phyloP scores from a whole-genome alignment of 2,888 invertebrate genomes.

The Pyrrhia umbra region DNA sequence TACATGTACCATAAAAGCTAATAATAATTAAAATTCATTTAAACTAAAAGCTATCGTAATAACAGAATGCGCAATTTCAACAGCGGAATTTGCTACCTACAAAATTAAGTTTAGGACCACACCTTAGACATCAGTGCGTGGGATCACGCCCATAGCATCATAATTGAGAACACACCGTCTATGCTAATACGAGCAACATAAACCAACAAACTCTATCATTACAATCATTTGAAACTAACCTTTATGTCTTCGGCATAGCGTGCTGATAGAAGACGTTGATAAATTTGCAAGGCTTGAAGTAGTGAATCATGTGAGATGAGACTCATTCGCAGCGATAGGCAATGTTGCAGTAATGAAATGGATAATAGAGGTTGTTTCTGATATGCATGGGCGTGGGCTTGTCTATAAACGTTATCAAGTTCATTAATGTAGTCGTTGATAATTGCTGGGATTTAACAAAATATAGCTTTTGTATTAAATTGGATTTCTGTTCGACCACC shows the following conservation, averaged over 20 bases:
- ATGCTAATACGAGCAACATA: conserved; percentile 72
- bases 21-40: background rate
- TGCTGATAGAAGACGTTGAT: background rate
- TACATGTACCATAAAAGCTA: background rate
- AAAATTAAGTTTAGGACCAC: conserved; percentile 59
- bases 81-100: conserved; percentile 52
- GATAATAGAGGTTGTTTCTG: conserved; percentile 40
- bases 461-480: conserved; percentile 13
- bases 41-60: conserved; percentile 1
- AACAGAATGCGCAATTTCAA: conserved; percentile 32
- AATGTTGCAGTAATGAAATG: conserved; percentile 56
- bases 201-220: conserved; percentile 56
- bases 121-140: conserved; percentile 66
- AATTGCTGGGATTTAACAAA: conserved; percentile 41
- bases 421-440: conserved; percentile 35
- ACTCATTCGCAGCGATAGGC: conserved; percentile 57
- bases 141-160: conserved; percentile 71
- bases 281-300: conserved; percentile 33
- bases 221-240: conserved; percentile 16
- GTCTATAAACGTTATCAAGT: conserved; percentile 44
- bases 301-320: conserved; percentile 60
- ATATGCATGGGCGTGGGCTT: conserved; percentile 40
- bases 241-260: conserved; percentile 17
- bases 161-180: conserved; percentile 76
- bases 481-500: conserved; percentile 24